Base-by-base conservation (phyloP, 2,113 vertebrate genomes). In the Cariama cristata region DNA sequence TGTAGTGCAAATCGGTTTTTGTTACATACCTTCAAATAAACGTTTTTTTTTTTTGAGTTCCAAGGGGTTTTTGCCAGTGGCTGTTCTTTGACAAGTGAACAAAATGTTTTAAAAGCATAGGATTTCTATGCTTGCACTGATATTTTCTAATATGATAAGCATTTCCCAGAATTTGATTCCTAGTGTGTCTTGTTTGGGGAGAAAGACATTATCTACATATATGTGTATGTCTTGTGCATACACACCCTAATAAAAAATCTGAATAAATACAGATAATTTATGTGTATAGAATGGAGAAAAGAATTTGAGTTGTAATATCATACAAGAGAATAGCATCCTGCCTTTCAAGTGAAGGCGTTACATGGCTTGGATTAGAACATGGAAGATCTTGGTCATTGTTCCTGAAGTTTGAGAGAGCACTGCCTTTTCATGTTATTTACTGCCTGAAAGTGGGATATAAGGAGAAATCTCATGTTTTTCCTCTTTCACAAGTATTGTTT, bases 121-220 rank as follows among this genome's bases (percentile, higher is more conserved):
- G 38, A 38, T 38, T 38, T 4, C 21, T 53, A 0, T 74, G 38
- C 17, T 89, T 60, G 38, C 38, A 38, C 38, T 87, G 21, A 0
- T 66, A 14, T 28, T 9, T 93, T 73, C 44, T 77, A 21, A 28
- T 62, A 23, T 23, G 7, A 28, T 67, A 79, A 83, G 8, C 3
- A 24, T 80, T 73, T 84, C 27, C 27, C 30, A 75, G 32, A 68
- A 82, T 72, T 63, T 71, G 21, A 53, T 85, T 92, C 23, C 40
- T 72, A 38, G 2, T 7, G 0, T 80, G 45, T 62, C 16, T 35
- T 0, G 0, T 66, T 24, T 40, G 20, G 27, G 11, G 12, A 74
- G 32, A 12, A 84, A 30, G 4, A 12, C 22, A 3, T 60, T 59
- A 23, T 38, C 4, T 68, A 30, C 11, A 8, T 50, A 16, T 30